phyloP scores from a whole-genome alignment of 2,113 vertebrate species.

The Myocastor coypus region DNA sequence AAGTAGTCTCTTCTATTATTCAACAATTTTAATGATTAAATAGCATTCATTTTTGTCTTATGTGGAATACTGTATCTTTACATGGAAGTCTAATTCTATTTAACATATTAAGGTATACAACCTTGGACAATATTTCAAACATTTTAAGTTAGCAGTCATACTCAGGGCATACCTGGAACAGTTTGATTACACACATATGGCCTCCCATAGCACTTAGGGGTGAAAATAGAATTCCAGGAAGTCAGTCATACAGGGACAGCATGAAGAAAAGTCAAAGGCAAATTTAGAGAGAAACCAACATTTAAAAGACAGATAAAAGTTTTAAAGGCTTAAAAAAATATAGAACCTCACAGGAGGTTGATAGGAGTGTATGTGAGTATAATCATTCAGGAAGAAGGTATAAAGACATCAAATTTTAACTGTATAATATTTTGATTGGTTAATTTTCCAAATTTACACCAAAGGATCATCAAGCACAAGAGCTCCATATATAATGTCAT shows the following conservation, averaged over 20 bases:
- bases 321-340: background rate
- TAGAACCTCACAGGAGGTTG: background rate
- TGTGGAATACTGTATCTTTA: background rate
- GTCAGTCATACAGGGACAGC: background rate
- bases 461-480: background rate
- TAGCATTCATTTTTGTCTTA: background rate
- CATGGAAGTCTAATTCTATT: background rate
- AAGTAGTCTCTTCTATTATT: background rate
- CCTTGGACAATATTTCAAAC: background rate
- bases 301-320: background rate
- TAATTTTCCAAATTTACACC: background rate
- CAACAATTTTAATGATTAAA: background rate
- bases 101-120: background rate
- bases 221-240: constrained; percentile 42
- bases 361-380: background rate
- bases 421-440: background rate
- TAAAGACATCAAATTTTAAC: constrained; percentile 29
- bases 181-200: background rate
- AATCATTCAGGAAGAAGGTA: background rate
- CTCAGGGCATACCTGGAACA: background rate
- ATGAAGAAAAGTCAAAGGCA: background rate
- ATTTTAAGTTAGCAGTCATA: background rate
- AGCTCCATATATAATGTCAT: background rate
- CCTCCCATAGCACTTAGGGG: background rate
- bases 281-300: background rate